Evolutionary conservation across 2,113 vertebrate genomes (phyloP).

Genomic region (Mobula hypostoma): DNA sequence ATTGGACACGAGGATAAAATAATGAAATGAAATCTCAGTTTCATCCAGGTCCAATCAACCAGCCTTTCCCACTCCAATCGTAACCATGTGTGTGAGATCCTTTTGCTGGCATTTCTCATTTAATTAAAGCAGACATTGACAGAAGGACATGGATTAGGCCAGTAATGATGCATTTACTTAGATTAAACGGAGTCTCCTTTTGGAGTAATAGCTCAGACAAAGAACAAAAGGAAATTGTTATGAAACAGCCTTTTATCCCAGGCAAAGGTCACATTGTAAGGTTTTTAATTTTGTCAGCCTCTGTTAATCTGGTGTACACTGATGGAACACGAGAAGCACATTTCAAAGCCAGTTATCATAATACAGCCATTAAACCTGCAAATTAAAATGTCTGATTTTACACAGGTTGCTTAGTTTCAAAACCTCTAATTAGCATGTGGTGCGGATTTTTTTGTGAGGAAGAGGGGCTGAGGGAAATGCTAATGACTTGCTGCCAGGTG

Average conservation of each 20-base stretch:
- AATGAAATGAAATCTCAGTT: slow-evolving; percentile 68
- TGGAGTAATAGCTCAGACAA: slow-evolving; percentile 70
- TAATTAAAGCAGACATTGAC: slow-evolving; percentile 94
- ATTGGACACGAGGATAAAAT: slow-evolving; percentile 56
- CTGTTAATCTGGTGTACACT: slow-evolving; percentile 57
- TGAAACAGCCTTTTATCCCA: slow-evolving; percentile 72
- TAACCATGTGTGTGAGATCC: slow-evolving; percentile 68
- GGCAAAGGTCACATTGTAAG: slow-evolving; percentile 74
- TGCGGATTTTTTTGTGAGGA: slow-evolving; percentile 54
- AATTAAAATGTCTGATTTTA: slow-evolving; percentile 68
- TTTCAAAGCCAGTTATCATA: slow-evolving; percentile 62
- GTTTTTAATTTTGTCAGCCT: slow-evolving; percentile 66
- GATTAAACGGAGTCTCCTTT: slow-evolving; percentile 80
- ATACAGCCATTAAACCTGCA: slow-evolving; percentile 67
- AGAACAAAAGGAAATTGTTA: slow-evolving; percentile 82
- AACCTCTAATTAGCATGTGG: slow-evolving; percentile 70
- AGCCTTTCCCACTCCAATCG: slow-evolving; percentile 64
- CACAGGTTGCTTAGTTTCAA: slow-evolving; percentile 73
- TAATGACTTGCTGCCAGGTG: slow-evolving; percentile 68
- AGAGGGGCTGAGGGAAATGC: slow-evolving; percentile 60
- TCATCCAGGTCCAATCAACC: slow-evolving; percentile 80
- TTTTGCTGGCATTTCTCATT: slow-evolving; percentile 74
- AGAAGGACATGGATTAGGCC: slow-evolving; percentile 85
- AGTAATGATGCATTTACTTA: slow-evolving; percentile 84
- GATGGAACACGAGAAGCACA: slow-evolving; percentile 58